These are phyloP conservation scores for Hydrolagus colliei DNA, from an alignment of 2,797 vertebrate species.

Conservation along the genomic window DNA sequence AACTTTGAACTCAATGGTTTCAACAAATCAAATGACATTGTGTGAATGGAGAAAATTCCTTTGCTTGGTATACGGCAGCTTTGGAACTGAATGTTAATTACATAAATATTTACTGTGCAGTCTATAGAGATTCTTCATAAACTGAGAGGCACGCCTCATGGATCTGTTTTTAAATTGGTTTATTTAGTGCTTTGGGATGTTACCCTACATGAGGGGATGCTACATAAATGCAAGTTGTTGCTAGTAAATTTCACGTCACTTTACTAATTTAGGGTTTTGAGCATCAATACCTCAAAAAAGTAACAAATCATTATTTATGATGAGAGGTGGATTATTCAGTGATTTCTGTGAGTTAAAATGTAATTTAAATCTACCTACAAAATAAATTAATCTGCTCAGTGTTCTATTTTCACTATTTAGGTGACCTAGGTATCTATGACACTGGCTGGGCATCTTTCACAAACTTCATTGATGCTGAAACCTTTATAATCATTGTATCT, in stretches of 20 bases:
- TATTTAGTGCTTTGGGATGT: not conserved
- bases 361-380: not conserved
- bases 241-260: too few species aligned
- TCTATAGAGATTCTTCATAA: not conserved
- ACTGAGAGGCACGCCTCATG: not conserved
- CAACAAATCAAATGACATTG: not conserved
- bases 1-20: not conserved
- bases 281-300: not conserved
- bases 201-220: not conserved
- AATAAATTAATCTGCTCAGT: too few species aligned
- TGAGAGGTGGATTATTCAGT: not conserved
- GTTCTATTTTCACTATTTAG: not conserved
- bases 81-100: not conserved
- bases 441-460: not conserved
- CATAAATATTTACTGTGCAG: not conserved
- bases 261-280: too few species aligned
- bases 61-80: not conserved
- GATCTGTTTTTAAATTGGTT: not conserved
- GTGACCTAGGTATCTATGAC: not conserved
- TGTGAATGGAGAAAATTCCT: not conserved
- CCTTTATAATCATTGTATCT: too few species aligned
- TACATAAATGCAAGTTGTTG: too few species aligned
- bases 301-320: not conserved
- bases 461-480: not conserved
- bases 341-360: not conserved